Evolutionary conservation across 1,140 invertebrate species (phyloP), one percentile per base, ranked within the genome.

Genomic region (Popillia japonica): DNA sequence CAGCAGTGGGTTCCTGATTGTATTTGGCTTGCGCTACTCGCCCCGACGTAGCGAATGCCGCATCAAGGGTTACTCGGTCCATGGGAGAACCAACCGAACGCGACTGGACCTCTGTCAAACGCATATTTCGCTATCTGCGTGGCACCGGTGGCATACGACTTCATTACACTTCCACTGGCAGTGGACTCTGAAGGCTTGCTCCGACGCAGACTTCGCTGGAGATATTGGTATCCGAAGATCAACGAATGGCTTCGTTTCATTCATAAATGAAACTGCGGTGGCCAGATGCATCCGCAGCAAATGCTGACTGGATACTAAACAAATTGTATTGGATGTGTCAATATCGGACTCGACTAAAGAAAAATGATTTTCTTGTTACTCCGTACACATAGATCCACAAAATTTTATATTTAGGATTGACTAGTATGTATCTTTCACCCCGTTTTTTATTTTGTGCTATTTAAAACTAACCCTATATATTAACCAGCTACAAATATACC

Each of bases 211-310:
- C 79, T 84, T 79, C 80, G 84, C 81, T 17, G 76, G 80, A 17
- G 81, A 85, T 77, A 3, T 80, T 10, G 42, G 8, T 76, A 83
- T 11, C 80, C 4, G 83, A 17, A 82, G 79, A 59, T 85, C 82
- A 59, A 83, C 80, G 11, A 80, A 78, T 6, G 81, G 82, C 23
- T 83, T 80, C 78, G 79, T 82, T 27, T 82, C 79, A 59, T 72
- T 80, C 0, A 77, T 84, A 22, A 80, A 77, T 59, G 79, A 78
- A 3, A 83, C 79, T 14, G 78, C 85, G 9, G 75, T 87, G 20
- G 77, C 83, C 7, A n/a, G n/a, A n/a, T n/a, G n/a, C n/a, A n/a
- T n/a, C n/a, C n/a, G n/a, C n/a, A n/a, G n/a, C n/a, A n/a, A n/a
- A n/a, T n/a, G n/a, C n/a, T n/a, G n/a, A n/a, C n/a, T n/a, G n/a